Evolutionary conservation across 1,140 invertebrate genomes (phyloP), one percentile per base, ranked within the genome.

Genomic region (Paraescarpia echinospica): DNA sequence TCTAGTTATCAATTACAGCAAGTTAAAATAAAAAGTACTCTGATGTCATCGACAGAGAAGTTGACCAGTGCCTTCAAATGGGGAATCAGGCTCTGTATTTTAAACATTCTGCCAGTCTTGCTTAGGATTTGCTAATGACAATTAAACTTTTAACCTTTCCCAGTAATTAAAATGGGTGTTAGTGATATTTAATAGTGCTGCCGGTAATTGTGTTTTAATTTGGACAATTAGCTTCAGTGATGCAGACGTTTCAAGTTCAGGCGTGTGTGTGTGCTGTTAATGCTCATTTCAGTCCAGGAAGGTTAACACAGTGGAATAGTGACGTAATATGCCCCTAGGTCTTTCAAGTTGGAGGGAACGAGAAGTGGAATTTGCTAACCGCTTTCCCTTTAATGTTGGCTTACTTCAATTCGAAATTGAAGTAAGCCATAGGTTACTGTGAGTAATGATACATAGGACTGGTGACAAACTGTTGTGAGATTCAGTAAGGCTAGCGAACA

Each of bases 121-220:
- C 48, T 51, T 51, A 51, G 48, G 18, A 51, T 18, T 51, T 77
- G 9, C 59, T 77, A 22, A 27, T 77, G 59, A 77, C 59, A 77
- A 77, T 77, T 77, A 77, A 77, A 77, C 59, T 77, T 77, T 77
- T 77, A 77, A 77, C 59, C 59, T 77, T 77, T 77, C 59, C 59
- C 59, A 27, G 59, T 77, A 77, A 77, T 77, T 77, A 77, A 77
- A 77, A 77, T 77, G 59, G 59, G 59, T 77, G 59, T 77, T 31
- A 77, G 8, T 77, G 4, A 31, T 77, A 77, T 77, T 77, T 77
- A 1, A 77, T 77, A 77, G 18, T 77, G 59, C 59, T 77, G 22
- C 12, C 59, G 22, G 59, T 77, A 77, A 77, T 77, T 77, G 59
- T 77, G 59, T 77, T 77, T 77, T 77, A 77, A 77, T 77, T 77